phyloP scores from a whole-genome alignment of 2,888 invertebrate species.

The Apotomis turbidana region DNA sequence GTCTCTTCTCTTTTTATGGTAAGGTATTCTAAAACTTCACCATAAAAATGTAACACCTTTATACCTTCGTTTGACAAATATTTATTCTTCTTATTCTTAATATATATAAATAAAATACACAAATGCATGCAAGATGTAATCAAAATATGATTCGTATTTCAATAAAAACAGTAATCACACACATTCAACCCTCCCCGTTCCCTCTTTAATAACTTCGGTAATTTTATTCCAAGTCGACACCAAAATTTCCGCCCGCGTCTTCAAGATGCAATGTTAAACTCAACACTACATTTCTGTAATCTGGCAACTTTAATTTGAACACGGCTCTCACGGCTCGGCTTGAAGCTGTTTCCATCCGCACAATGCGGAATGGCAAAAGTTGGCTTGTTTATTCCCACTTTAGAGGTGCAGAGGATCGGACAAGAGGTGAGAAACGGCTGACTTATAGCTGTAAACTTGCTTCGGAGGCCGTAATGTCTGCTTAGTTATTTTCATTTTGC shows the following conservation, averaged over 20 bases:
- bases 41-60: too few species aligned
- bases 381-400: constrained; percentile 72
- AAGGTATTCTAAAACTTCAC: too few species aligned
- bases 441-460: constrained; percentile 32
- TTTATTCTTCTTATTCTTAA: background rate
- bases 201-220: constrained; percentile 29
- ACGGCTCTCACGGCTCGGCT: constrained; percentile 37
- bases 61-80: too few species aligned
- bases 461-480: constrained; percentile 6
- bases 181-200: background rate
- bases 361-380: constrained; percentile 72
- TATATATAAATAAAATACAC: background rate
- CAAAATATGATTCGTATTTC: background rate
- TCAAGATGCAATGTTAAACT: constrained; percentile 33
- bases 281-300: constrained; percentile 36
- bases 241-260: constrained; percentile 7
- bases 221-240: constrained; percentile 24
- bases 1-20: too few species aligned
- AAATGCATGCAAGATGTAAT: background rate
- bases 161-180: background rate
- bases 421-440: constrained; percentile 65
- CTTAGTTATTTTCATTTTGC: constrained; percentile 3
- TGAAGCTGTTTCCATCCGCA: constrained; percentile 43
- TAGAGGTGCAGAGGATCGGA: constrained; percentile 63
- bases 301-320: constrained; percentile 42